Percentiles rank a stretch among this genome's conserved stretches.
Evolutionary conservation across 2,888 invertebrate genomes (phyloP).

Genomic region (Hofmannophila pseudospretella): DNA sequence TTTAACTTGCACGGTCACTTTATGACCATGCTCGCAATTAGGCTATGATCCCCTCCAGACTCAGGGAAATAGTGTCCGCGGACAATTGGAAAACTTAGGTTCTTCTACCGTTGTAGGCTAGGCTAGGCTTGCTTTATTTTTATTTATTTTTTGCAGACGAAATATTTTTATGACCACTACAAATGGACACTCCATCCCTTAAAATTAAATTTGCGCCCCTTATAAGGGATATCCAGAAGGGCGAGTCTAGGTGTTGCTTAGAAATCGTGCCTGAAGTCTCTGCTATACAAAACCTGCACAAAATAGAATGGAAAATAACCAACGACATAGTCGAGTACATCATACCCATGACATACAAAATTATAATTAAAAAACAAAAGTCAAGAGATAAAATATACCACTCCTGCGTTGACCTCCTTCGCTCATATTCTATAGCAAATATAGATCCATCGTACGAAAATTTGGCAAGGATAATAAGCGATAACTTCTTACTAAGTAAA

Average conservation of each 20-base stretch:
- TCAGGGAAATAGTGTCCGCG: too few species aligned
- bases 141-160: conserved; percentile 20
- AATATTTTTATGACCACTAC: conserved; percentile 8
- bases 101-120: too few species aligned
- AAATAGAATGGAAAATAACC: conserved; percentile 46
- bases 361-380: conserved; percentile 41
- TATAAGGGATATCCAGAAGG: conserved; percentile 31
- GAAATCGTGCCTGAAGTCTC: conserved; percentile 60
- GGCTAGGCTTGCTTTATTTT: conserved; percentile 8
- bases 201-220: conserved; percentile 53
- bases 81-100: too few species aligned
- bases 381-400: conserved; percentile 35
- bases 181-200: conserved; percentile 49
- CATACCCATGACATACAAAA: conserved; percentile 59
- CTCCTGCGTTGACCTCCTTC: conserved; percentile 56
- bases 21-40: too few species aligned
- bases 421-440: conserved; percentile 26
- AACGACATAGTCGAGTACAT: conserved; percentile 44
- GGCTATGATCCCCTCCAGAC: too few species aligned
- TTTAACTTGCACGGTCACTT: too few species aligned
- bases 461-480: conserved; percentile 42
- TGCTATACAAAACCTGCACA: conserved; percentile 47
- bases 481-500: conserved; percentile 36
- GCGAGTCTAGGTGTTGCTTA: conserved; percentile 41
- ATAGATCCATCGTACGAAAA: conserved; percentile 33